Conservation (phyloP, 2,113 vertebrate species). For the Empidonax traillii region DNA sequence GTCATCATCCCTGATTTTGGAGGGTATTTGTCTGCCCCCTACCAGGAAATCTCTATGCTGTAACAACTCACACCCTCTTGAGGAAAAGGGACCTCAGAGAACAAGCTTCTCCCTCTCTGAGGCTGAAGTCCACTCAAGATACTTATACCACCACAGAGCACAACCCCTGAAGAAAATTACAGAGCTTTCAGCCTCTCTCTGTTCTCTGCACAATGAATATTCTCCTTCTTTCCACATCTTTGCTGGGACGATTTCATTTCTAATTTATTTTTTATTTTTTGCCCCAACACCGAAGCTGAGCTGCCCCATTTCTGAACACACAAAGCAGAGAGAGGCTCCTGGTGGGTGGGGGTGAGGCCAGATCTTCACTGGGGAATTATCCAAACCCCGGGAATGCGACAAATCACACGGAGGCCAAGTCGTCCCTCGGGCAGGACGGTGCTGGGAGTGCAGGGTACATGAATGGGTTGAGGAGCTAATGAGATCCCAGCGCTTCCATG, state of each 20-base stretch:
- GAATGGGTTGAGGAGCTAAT: background rate
- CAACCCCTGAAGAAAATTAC: background rate
- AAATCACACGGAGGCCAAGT: background rate
- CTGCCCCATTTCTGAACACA: accelerated
- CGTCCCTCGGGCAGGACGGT: background rate
- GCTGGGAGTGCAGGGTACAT: background rate
- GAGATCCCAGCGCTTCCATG: background rate
- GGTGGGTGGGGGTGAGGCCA: background rate
- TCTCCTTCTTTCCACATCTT: background rate
- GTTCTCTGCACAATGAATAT: background rate
- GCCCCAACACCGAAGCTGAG: background rate
- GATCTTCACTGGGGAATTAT: background rate
- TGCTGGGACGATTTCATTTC: too few species aligned
- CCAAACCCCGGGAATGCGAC: background rate
- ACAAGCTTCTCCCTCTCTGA: background rate
- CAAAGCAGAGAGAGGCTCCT: background rate
- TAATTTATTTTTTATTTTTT: background rate
- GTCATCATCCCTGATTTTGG: background rate
- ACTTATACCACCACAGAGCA: background rate
- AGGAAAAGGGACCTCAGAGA: background rate
- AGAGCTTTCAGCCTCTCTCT: background rate
- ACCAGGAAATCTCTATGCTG: background rate
- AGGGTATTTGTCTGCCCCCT: background rate
- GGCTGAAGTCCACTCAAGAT: background rate
- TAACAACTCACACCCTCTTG: background rate